These are phyloP conservation scores for Montipora capricornis DNA, from an alignment of 64 coral and sea anemone genomes.

Conservation along the genomic window DNA sequence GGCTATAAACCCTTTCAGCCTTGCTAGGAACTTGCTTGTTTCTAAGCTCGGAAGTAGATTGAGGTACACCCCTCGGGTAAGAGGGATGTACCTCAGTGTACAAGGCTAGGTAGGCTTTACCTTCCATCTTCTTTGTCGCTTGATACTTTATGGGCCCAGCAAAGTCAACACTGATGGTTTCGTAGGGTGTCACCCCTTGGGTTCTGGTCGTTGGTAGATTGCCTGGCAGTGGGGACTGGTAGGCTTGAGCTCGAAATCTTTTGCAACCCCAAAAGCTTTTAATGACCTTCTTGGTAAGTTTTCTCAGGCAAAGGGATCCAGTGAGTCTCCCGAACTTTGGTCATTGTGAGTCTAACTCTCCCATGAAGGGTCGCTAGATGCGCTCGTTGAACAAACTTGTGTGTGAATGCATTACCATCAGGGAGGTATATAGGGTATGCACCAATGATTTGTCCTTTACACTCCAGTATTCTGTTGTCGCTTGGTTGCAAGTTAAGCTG, in stretches of 20 bases:
- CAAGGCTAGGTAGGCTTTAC: too few species aligned
- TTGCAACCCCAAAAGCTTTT: constrained; percentile 43
- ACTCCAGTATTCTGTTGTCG: constrained; percentile 44
- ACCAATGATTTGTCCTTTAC: constrained; percentile 51
- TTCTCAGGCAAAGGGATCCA: constrained; percentile 3
- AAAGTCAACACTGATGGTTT: too few species aligned
- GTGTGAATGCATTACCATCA: neutral
- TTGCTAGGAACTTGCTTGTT: too few species aligned
- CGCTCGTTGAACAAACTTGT: constrained; percentile 61
- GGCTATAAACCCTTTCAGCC: too few species aligned
- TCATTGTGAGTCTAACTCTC: constrained; percentile 71
- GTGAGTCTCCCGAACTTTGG: constrained; percentile 36
- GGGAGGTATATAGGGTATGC: constrained; percentile 49
- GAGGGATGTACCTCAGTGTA: too few species aligned
- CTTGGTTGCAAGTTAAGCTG: constrained; percentile 54
- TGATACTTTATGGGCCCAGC: too few species aligned
- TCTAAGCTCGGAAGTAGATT: too few species aligned
- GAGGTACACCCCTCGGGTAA: too few species aligned
- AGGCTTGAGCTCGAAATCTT: constrained; percentile 2
- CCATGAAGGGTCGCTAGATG: constrained; percentile 48
- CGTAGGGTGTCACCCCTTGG: too few species aligned
- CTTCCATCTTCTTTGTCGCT: too few species aligned
- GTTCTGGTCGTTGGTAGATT: too few species aligned
- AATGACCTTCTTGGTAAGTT: neutral
- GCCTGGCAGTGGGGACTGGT: too few species aligned